Conservation (phyloP, 2,888 invertebrate genomes). For the Netelia inedita region DNA sequence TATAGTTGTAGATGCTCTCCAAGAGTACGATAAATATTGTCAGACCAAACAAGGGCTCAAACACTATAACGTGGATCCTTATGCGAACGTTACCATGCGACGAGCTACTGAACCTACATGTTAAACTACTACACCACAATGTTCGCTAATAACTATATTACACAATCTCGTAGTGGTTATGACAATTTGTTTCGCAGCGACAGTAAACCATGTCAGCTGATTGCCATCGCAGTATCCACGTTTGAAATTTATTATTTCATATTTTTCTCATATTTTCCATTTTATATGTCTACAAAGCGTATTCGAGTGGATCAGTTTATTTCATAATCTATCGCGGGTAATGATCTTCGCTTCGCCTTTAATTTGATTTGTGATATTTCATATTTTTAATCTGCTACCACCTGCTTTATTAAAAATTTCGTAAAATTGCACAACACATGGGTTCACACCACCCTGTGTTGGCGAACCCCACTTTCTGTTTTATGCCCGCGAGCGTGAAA, state of each 20-base stretch:
- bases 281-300: neutral
- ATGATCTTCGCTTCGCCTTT: no score
- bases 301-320: neutral
- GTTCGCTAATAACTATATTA: conserved; percentile 11
- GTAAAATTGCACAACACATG: no score
- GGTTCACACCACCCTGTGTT: no score
- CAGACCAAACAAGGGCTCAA: conserved; percentile 27
- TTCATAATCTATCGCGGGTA: neutral
- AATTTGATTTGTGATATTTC: no score
- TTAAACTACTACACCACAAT: neutral
- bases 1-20: conserved; percentile 28
- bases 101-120: conserved; percentile 11
- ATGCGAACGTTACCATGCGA: neutral
- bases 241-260: neutral
- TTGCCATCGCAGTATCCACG: neutral
- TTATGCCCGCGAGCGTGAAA: no score
- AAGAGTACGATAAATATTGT: conserved; percentile 42
- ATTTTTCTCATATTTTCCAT: neutral
- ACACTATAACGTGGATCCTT: conserved; percentile 23
- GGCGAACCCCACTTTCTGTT: no score
- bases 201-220: neutral
- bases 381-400: no score
- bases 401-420: no score
- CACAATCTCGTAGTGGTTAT: neutral
- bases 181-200: neutral